Percentiles rank a stretch among this genome's conserved stretches.
Conservation (phyloP, 1,140 invertebrate genomes). For the Calephelis virginiensis region DNA sequence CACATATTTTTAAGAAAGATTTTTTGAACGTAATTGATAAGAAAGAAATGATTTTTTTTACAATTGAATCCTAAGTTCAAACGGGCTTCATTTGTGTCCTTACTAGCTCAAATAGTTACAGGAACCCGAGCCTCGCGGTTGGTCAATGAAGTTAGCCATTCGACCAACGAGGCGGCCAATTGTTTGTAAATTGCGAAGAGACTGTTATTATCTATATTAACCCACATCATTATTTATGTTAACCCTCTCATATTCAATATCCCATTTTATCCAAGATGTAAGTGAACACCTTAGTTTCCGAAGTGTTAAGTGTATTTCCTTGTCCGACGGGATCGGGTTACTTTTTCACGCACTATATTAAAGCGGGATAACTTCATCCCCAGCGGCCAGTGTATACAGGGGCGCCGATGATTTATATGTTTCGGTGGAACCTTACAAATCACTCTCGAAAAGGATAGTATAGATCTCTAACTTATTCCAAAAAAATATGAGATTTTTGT, state of each 20-base stretch:
- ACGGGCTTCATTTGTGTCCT: too few species aligned
- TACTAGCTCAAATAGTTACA: too few species aligned
- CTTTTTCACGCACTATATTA: conserved; percentile 67
- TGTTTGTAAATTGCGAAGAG: too few species aligned
- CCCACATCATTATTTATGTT: neutral
- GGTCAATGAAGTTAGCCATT: too few species aligned
- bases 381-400: conserved; percentile 28
- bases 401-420: conserved; percentile 48
- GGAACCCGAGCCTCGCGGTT: too few species aligned
- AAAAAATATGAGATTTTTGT: neutral
- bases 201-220: too few species aligned
- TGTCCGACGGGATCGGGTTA: conserved; percentile 59
- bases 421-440: conserved; percentile 8
- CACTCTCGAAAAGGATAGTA: neutral
- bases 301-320: conserved; percentile 54
- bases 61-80: too few species aligned
- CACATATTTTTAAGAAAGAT: too few species aligned
- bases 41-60: too few species aligned
- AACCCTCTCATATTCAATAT: conserved; percentile 2
- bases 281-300: neutral
- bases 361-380: conserved; percentile 49
- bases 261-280: neutral
- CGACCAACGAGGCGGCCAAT: too few species aligned
- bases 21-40: too few species aligned
- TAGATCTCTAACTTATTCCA: neutral